Evolutionary conservation across 2,113 vertebrate genomes (phyloP), one percentile per base, ranked within the genome.

Genomic region (Hydrolagus affinis): DNA sequence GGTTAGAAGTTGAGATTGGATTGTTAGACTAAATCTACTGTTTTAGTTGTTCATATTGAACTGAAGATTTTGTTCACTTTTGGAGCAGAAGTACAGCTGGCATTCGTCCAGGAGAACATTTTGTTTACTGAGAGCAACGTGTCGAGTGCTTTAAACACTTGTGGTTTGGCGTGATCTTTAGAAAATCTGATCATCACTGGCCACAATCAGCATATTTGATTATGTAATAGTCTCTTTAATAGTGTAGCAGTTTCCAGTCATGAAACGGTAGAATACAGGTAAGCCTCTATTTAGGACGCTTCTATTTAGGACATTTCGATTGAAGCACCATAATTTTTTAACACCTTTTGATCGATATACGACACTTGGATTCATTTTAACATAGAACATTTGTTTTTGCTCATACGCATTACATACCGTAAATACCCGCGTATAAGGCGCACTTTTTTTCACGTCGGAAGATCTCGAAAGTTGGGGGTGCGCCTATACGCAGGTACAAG

Each of bases 91-190:
- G 78, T 87, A 25, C 4, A 87, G 17, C 69, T 89, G 77, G 21
- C 0, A 68, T 88, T 0, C 25, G 3, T 32, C 85, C 85, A 83
- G 71, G 59, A 83, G 87, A 85, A 0, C 0, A 86, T 78, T 85
- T 86, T 88, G 85, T 15, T 87, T 88, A 59, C 70, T 60, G 44
- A 11, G 88, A 59, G 76, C 85, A 87, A n/a, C 9, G 86, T n/a
- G 80, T 86, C 85, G 9, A 62, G 25, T 86, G 9, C 83, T 71
- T 86, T 72, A 68, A 78, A 85, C 25, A 69, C 62, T 85, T 87
- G 85, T 87, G 85, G 66, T 86, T 86, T 88, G 75, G 23, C 89
- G 76, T 25, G 1, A 14, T 12, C 11, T 83, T 85, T 85, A 66
- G 60, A 83, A 83, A 23, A 77, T 86, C 86, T 86, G 0, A 68